Base-by-base conservation (phyloP, 2,797 vertebrate species). In the Cyprinodon diabolis region DNA sequence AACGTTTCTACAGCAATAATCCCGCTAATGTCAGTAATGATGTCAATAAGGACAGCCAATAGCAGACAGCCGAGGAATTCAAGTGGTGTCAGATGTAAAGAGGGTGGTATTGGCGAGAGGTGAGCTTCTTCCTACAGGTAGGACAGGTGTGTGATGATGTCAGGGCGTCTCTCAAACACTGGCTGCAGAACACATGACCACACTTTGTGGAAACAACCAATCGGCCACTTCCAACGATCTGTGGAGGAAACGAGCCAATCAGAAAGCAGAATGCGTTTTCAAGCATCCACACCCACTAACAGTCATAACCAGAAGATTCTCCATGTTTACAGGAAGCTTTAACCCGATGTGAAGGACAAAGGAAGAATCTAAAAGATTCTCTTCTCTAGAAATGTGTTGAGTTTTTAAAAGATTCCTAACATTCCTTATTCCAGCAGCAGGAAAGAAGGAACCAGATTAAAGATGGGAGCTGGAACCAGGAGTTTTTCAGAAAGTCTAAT, bases 151-250 rank as follows among this genome's bases (percentile, higher is more conserved):
- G 96, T 51, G 95, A 95, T 92, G 91, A 90, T 37, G 45, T 94
- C 83, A 99, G 95, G 47, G 96, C 93, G 69, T 98, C 96, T 1
- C 96, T 95, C 82, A 98, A 95, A 93, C 98, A 99, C 88, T 97
- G 96, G 79, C 97, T 99, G 88, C 97, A 99, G 94, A 99, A 99
- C 69, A 99, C 93, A 0, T 99, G 98, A 78, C 98, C 98, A 1
- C 97, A 99, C 74, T 96, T 96, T 1, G 97, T 99, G 51, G 97
- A 98, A 35, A 99, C 96, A 25, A 98, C 96, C 76, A 98, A 95
- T 47, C 97, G 94, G 23, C 97, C 96, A 0, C 95, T 98, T 78
- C 96, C 96, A 19, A 97, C 90, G 0, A 99, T 98, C 97, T 99
- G 78, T 10, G 67, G 37, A 55, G 58, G 35, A 68, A 40, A 63